A percentile compares a stretch with the other conserved stretches of the same genome.
These are phyloP conservation scores for Plotosus lineatus DNA, from an alignment of 2,113 vertebrate species.

Conservation along the genomic window DNA sequence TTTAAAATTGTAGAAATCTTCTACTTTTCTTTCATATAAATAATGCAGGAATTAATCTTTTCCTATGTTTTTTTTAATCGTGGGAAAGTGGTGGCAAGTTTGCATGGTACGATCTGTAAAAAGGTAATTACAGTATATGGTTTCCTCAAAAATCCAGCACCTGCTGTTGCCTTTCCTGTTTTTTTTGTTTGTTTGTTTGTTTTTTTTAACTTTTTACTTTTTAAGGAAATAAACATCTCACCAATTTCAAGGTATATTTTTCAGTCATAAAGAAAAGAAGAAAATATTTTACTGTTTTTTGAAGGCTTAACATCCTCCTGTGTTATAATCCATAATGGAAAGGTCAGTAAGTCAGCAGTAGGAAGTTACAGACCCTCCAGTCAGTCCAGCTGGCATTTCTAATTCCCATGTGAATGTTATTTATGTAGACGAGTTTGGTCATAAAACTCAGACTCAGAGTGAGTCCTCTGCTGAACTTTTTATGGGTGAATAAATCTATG, in stretches of 20 bases:
- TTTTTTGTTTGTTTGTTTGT: neutral
- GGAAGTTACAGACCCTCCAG: conserved; percentile 22
- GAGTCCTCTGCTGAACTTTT: conserved; percentile 57
- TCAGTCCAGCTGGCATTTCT: conserved; percentile 52
- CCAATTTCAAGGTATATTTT: conserved; percentile 41
- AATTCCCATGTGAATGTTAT: conserved; percentile 55
- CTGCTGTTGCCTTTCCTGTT: neutral
- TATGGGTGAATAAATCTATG: conserved; percentile 66
- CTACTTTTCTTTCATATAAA: neutral
- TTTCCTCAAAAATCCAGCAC: neutral
- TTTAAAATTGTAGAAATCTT: neutral
- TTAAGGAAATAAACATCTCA: conserved; percentile 40
- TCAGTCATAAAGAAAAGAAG: neutral
- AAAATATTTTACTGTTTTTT: neutral
- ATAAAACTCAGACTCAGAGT: conserved; percentile 40
- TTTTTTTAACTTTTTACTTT: conserved; percentile 16
- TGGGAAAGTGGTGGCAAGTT: neutral
- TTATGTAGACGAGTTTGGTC: conserved; percentile 51
- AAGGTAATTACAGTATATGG: neutral
- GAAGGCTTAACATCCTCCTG: neutral
- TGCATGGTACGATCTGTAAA: neutral
- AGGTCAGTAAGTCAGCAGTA: conserved; percentile 42
- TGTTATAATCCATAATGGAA: conserved; percentile 25
- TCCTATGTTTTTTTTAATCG: neutral
- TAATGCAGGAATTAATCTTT: neutral